These are phyloP conservation scores for Harlomillsia oculata DNA, from an alignment of 1,140 invertebrate species.

Conservation along the genomic window DNA sequence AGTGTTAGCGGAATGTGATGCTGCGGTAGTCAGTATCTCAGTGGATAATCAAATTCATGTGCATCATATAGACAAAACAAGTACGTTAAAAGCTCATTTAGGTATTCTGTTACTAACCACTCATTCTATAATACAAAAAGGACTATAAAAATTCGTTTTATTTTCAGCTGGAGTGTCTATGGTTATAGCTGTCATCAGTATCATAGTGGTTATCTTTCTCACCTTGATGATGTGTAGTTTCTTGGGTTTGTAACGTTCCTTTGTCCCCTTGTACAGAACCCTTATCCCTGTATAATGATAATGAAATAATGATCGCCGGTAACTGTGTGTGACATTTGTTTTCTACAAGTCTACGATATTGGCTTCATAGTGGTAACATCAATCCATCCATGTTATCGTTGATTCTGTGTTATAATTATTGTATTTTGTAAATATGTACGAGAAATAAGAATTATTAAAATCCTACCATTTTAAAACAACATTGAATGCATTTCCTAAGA, in stretches of 20 bases:
- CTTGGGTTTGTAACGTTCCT: constrained; percentile 56
- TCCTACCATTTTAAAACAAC: too few species aligned
- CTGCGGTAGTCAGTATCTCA: constrained; percentile 83
- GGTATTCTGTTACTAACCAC: background rate
- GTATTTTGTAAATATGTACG: too few species aligned
- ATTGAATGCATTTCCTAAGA: too few species aligned
- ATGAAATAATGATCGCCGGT: too few species aligned
- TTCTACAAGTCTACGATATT: too few species aligned
- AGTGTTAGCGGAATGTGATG: constrained; percentile 54
- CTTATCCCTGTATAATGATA: too few species aligned
- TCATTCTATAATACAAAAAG: background rate
- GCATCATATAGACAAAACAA: constrained; percentile 71
- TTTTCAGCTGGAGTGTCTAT: constrained; percentile 61
- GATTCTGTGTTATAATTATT: too few species aligned
- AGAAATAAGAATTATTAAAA: too few species aligned
- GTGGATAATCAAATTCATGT: constrained; percentile 87
- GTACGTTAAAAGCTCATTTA: constrained; percentile 49
- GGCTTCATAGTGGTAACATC: too few species aligned
- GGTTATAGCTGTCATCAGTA: constrained; percentile 62
- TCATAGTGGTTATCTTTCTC: constrained; percentile 59
- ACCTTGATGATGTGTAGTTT: constrained; percentile 70
- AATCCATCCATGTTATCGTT: too few species aligned
- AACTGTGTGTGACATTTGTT: too few species aligned
- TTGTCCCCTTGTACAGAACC: too few species aligned
- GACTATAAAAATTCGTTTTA: constrained; percentile 11